Percentiles rank a stretch among this genome's conserved stretches.
Evolutionary conservation across 2,797 vertebrate genomes (phyloP).

Genomic region (Falco berigora): DNA sequence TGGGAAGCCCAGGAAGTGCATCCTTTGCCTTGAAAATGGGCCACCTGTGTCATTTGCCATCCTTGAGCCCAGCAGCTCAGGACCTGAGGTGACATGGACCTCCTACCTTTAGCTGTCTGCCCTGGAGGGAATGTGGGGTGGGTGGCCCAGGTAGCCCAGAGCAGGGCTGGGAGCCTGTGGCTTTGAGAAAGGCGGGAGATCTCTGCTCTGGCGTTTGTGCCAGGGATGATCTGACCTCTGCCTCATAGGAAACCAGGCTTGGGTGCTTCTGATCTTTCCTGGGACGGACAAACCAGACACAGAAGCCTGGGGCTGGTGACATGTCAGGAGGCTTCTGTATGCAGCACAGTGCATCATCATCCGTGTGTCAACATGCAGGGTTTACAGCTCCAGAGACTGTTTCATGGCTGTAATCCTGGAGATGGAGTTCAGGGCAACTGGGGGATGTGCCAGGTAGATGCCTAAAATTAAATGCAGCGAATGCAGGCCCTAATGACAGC

Average conservation of each 20-base stretch:
- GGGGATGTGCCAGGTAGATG: background rate
- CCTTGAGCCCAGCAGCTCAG: background rate
- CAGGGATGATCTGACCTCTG: background rate
- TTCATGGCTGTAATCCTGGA: background rate
- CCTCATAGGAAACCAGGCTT: background rate
- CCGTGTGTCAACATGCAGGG: rapidly evolving
- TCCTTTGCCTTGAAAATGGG: background rate
- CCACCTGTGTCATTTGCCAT: background rate
- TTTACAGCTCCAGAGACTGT: background rate
- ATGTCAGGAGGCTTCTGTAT: background rate
- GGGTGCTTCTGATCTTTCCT: background rate
- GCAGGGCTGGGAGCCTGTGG: background rate
- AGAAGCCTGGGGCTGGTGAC: background rate
- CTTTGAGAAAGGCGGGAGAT: background rate
- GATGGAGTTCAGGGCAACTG: background rate
- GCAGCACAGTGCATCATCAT: rapidly evolving
- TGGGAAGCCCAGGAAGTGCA: background rate
- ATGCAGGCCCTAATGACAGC: background rate
- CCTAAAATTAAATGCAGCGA: background rate
- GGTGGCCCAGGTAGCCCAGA: background rate
- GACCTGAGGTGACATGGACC: background rate
- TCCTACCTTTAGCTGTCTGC: background rate
- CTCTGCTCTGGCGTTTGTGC: background rate
- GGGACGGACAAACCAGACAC: background rate
- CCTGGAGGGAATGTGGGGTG: background rate